Percentiles rank a stretch among this genome's conserved stretches.
phyloP scores from a whole-genome alignment of 2,888 invertebrate species.

The Parnassius glacialis region DNA sequence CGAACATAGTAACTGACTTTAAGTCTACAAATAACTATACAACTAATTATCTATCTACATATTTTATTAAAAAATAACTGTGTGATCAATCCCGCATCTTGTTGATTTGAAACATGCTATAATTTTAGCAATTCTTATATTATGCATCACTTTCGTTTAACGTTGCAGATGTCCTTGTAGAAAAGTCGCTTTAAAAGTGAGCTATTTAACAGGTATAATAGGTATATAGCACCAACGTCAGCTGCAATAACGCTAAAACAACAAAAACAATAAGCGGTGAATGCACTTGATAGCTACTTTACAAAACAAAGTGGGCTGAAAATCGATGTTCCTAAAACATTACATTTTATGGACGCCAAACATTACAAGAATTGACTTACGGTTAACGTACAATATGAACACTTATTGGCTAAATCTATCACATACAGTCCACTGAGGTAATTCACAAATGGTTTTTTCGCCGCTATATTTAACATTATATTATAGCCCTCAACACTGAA shows the following conservation, averaged over 20 bases:
- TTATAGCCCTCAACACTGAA: conserved; percentile 46
- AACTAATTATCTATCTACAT: conserved; percentile 58
- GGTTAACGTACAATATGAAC: conserved; percentile 71
- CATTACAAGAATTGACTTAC: conserved; percentile 72
- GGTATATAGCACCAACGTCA: conserved; percentile 74
- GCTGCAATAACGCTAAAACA: conserved; percentile 64
- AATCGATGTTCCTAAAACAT: conserved; percentile 31
- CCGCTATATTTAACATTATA: conserved; percentile 27
- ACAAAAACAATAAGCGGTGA: conserved; percentile 41
- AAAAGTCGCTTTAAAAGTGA: conserved; percentile 35
- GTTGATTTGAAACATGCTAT: conserved; percentile 11
- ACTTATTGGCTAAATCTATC: conserved; percentile 80
- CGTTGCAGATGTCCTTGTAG: conserved; percentile 19
- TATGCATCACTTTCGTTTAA: conserved; percentile 25
- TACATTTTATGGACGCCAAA: conserved; percentile 63
- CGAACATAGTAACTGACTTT: conserved; percentile 55
- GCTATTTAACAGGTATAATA: conserved; percentile 39
- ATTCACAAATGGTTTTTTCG: conserved; percentile 62
- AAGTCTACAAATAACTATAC: conserved; percentile 55
- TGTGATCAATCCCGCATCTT: conserved; percentile 35
- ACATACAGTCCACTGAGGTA: conserved; percentile 78
- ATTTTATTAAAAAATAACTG: conserved; percentile 38
- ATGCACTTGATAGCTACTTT: conserved; percentile 26
- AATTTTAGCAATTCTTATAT: conserved; percentile 40
- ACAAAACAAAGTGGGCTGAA: conserved; percentile 32